Evolutionary conservation across 2,888 invertebrate genomes (phyloP).

Genomic region (Cephus spinipes): DNA sequence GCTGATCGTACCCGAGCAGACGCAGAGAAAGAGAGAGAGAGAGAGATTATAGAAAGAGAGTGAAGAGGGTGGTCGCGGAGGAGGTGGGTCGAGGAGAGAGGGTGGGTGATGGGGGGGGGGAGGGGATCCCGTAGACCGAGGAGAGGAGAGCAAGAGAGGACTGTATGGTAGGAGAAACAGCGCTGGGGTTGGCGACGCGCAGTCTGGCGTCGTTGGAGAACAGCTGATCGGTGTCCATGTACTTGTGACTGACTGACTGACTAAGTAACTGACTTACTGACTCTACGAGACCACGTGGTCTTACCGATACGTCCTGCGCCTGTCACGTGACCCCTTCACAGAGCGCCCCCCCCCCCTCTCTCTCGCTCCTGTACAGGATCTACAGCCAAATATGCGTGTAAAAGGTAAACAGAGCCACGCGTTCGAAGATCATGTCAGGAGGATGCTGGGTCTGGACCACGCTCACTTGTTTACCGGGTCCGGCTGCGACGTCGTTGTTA

Average conservation of each 20-base stretch:
- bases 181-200: slow-evolving; percentile 58
- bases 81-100: slow-evolving; percentile 4
- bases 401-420: no score
- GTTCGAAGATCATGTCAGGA: no score
- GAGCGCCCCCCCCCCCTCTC: no score
- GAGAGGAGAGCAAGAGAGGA: slow-evolving; percentile 25
- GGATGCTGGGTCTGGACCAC: no score
- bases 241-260: slow-evolving; percentile 47
- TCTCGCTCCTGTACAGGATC: no score
- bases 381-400: no score
- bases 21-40: slow-evolving; percentile 31
- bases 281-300: not conserved
- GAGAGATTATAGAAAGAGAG: slow-evolving; percentile 24
- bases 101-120: slow-evolving; percentile 26
- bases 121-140: slow-evolving; percentile 14
- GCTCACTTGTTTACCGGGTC: no score
- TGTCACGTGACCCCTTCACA: no score
- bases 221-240: slow-evolving; percentile 47
- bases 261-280: slow-evolving; percentile 18
- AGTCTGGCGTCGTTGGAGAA: slow-evolving; percentile 54
- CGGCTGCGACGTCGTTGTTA: no score
- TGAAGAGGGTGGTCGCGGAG: slow-evolving; percentile 14
- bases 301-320: no score
- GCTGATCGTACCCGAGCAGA: slow-evolving; percentile 55
- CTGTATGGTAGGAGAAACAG: slow-evolving; percentile 35